Conservation (phyloP, 2,797 vertebrate genomes). For the Psittacula derbiana region DNA sequence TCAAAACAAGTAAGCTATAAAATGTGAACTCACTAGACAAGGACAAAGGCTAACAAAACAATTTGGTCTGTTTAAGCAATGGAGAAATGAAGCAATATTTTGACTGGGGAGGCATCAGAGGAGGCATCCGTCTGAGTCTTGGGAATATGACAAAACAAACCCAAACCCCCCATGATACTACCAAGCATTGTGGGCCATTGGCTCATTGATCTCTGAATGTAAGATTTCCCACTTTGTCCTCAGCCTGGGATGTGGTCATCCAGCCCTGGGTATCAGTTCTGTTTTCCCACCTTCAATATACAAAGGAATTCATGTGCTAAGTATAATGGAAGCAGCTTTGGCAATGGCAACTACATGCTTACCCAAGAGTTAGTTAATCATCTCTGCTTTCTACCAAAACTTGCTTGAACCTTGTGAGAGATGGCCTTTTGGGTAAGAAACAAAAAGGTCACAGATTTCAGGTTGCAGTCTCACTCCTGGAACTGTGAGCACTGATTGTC, state of each 20-base stretch:
- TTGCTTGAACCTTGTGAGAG: conserved; percentile 52
- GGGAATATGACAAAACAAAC: neutral
- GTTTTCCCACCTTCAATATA: neutral
- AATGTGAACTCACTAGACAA: neutral
- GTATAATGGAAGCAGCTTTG: neutral
- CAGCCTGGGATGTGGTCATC: neutral
- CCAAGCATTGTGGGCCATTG: neutral
- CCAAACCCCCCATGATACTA: neutral
- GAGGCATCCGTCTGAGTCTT: neutral
- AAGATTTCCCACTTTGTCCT: neutral
- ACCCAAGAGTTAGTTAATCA: neutral
- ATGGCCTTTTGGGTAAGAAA: conserved; percentile 68
- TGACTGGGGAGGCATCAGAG: neutral
- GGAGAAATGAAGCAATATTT: conserved; percentile 38
- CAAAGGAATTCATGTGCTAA: neutral
- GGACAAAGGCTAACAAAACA: neutral
- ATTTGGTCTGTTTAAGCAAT: conserved; percentile 1
- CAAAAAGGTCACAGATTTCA: conserved; percentile 84
- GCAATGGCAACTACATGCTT: neutral
- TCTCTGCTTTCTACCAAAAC: conserved; percentile 66
- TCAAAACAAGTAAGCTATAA: neutral
- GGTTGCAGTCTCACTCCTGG: conserved; percentile 84
- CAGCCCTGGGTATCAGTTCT: neutral
- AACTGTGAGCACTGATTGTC: conserved; percentile 86
- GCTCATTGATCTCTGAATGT: neutral